A percentile compares a stretch with the other conserved stretches of the same genome.
Conservation (phyloP, 2,113 vertebrate genomes). For the Hippocampus mohnikei region DNA sequence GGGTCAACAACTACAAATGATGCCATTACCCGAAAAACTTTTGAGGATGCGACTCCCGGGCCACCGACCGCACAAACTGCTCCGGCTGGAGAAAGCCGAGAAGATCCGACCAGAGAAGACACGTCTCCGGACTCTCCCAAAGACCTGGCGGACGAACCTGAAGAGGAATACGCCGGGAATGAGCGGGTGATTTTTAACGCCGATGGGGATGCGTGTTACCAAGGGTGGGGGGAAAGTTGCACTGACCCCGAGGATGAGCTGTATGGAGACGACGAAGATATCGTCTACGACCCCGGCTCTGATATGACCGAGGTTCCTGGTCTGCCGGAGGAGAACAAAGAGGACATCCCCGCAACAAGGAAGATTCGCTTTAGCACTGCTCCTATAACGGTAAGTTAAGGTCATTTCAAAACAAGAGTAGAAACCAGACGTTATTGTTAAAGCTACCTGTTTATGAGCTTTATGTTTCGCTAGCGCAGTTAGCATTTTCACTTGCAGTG, state of each 20-base stretch:
- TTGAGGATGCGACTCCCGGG: slow-evolving; percentile 35
- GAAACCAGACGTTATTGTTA: slow-evolving; percentile 21
- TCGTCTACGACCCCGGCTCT: slow-evolving; percentile 83
- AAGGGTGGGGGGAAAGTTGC: slow-evolving; percentile 91
- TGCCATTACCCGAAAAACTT: slow-evolving; percentile 28
- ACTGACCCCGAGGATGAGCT: slow-evolving; percentile 88
- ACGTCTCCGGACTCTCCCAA: slow-evolving; percentile 34
- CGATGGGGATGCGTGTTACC: slow-evolving; percentile 86
- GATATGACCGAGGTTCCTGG: slow-evolving; percentile 87
- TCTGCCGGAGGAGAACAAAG: slow-evolving; percentile 85
- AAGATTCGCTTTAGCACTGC: slow-evolving; percentile 92
- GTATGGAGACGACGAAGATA: slow-evolving; percentile 87
- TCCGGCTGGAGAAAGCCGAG: slow-evolving; percentile 20
- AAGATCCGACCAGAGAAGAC: slow-evolving; percentile 36
- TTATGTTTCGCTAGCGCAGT: slow-evolving; percentile 12
- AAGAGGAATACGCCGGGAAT: slow-evolving; percentile 69
- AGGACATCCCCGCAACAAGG: slow-evolving; percentile 85
- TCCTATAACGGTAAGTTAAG: slow-evolving; percentile 86
- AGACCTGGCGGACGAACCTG: slow-evolving; percentile 49
- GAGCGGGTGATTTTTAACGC: slow-evolving; percentile 74
- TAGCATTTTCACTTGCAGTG: neutral
- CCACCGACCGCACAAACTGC: slow-evolving; percentile 7
- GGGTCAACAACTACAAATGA: slow-evolving; percentile 40
- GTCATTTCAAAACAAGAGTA: slow-evolving; percentile 42
- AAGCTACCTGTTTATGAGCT: slow-evolving; percentile 20